A percentile compares a stretch with the other conserved stretches of the same genome.
These are phyloP conservation scores for Julus scandinavius DNA, from an alignment of 2,888 invertebrate genomes.

Conservation along the genomic window DNA sequence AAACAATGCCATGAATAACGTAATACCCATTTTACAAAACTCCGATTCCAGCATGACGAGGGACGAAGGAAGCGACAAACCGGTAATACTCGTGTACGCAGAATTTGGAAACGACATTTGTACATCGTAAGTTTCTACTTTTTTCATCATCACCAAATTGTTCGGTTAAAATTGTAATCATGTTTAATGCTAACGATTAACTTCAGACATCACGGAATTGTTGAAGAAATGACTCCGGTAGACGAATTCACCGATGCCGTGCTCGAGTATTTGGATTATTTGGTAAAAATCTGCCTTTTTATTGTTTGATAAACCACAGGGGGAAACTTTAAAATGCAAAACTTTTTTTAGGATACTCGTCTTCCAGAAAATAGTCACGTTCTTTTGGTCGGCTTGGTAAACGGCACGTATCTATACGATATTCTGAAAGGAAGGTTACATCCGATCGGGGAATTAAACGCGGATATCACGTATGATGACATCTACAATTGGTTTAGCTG, in stretches of 20 bases:
- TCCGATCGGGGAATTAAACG: slow-evolving; percentile 66
- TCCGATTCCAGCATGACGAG: slow-evolving; percentile 64
- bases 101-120: slow-evolving; percentile 71
- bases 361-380: slow-evolving; percentile 68
- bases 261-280: slow-evolving; percentile 60
- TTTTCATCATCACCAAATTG: too few relatives aligned
- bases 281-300: slow-evolving; percentile 49
- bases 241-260: slow-evolving; percentile 61
- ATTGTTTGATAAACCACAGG: too few relatives aligned
- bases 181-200: neutral
- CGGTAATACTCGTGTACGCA: slow-evolving; percentile 67
- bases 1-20: neutral
- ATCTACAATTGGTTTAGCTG: slow-evolving; percentile 69
- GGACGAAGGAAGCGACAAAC: slow-evolving; percentile 65
- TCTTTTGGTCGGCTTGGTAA: slow-evolving; percentile 67
- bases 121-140: slow-evolving; percentile 61
- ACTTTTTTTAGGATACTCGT: slow-evolving; percentile 64
- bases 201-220: slow-evolving; percentile 24
- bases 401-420: slow-evolving; percentile 67
- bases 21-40: neutral
- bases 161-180: too few relatives aligned
- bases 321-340: too few relatives aligned
- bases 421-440: slow-evolving; percentile 66
- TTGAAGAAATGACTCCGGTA: slow-evolving; percentile 46
- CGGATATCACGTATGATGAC: slow-evolving; percentile 67